These are phyloP conservation scores for Bathynomus jamesi DNA, from an alignment of 1,140 invertebrate genomes.

Conservation along the genomic window DNA sequence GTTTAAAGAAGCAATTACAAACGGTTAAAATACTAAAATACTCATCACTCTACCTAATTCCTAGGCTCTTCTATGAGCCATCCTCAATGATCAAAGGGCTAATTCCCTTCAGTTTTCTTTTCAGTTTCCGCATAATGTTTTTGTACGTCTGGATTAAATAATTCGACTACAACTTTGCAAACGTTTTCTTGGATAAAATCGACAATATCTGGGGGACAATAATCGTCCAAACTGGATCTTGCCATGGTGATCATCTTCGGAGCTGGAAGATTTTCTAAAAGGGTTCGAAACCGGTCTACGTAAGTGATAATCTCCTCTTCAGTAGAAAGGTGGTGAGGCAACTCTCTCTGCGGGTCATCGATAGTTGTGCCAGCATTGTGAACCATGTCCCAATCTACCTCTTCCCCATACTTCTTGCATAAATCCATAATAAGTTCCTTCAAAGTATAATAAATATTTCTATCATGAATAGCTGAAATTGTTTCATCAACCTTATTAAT, in stretches of 20 bases:
- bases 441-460: background rate
- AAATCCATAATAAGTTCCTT: slow-evolving; percentile 13
- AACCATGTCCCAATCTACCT: slow-evolving; percentile 68
- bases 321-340: slow-evolving; percentile 72
- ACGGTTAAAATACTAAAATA: too few relatives aligned
- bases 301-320: slow-evolving; percentile 57
- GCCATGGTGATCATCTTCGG: slow-evolving; percentile 62
- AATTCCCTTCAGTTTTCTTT: background rate
- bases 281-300: slow-evolving; percentile 52
- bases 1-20: too few relatives aligned
- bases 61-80: too few relatives aligned
- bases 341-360: slow-evolving; percentile 57
- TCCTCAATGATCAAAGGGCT: too few relatives aligned
- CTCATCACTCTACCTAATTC: too few relatives aligned
- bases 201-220: slow-evolving; percentile 69
- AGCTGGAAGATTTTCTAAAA: slow-evolving; percentile 55
- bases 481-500: slow-evolving; percentile 18
- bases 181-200: slow-evolving; percentile 55
- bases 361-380: slow-evolving; percentile 79
- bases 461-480: background rate
- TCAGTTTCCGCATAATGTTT: background rate
- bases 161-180: background rate
- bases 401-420: slow-evolving; percentile 38
- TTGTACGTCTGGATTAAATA: background rate
- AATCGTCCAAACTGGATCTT: slow-evolving; percentile 74